phyloP scores from a whole-genome alignment of 2,888 invertebrate species.

The Synergus laeviventris region DNA sequence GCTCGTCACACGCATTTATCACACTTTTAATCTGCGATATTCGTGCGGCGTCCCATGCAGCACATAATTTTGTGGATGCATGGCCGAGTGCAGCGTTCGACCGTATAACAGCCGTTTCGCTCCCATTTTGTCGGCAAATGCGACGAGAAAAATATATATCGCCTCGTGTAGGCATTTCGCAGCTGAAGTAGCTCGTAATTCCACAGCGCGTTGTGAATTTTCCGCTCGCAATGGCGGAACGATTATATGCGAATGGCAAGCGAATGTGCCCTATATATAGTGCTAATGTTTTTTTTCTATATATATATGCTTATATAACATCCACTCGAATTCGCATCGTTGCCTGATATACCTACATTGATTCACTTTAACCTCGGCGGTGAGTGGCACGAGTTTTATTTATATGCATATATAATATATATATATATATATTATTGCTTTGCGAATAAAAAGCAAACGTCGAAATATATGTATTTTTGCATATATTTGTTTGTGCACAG shows the following conservation, averaged over 20 bases:
- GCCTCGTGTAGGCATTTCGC: conserved; percentile 19
- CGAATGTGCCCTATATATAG: not conserved
- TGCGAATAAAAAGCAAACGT: too few species aligned
- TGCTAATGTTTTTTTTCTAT: not conserved
- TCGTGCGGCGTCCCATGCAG: conserved; percentile 9
- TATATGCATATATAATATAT: too few species aligned
- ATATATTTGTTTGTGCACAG: too few species aligned
- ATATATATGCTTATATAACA: not conserved
- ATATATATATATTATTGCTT: too few species aligned
- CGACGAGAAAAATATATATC: conserved; percentile 25
- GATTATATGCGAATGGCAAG: conserved; percentile 19
- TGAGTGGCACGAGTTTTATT: too few species aligned
- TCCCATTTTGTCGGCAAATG: conserved; percentile 24
- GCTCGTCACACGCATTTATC: conserved; percentile 50
- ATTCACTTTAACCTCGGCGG: too few species aligned
- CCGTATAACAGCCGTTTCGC: conserved; percentile 26
- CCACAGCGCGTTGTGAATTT: conserved; percentile 18
- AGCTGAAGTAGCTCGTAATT: conserved; percentile 33
- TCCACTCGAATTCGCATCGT: not conserved
- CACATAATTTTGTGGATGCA: conserved; percentile 29
- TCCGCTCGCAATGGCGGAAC: conserved; percentile 24
- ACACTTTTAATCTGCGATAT: conserved; percentile 51
- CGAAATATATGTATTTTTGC: too few species aligned
- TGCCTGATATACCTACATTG: too few species aligned
- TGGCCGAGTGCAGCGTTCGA: conserved; percentile 30